Base-by-base conservation (phyloP, 2,113 vertebrate species). In the Ursus arctos region DNA sequence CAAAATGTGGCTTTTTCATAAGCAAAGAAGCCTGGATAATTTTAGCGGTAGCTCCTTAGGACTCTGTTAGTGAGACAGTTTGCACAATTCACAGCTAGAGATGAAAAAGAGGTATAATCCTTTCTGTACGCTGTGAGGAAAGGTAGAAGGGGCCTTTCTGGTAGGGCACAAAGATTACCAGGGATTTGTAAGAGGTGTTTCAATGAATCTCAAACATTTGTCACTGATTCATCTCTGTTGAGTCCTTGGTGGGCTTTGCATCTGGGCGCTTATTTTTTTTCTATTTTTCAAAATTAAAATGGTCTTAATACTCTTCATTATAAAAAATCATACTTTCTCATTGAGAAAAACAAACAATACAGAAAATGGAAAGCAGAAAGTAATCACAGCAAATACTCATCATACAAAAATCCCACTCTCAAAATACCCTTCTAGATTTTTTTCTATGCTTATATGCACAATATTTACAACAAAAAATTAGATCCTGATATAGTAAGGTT, bases 271-370 rank as follows among this genome's bases (percentile, higher is more conserved):
- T 43, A 57, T 51, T 81, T 72, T 84, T 43, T 47, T 82, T 74
- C 81, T 91, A 3, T 79, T 92, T 92, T 92, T 87, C 69, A 95
- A 80, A 95, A 83, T 36, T 76, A 40, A 96, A 96, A 61, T 92
- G 7, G 5, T 71, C 92, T 81, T 79, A 26, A 67, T 82, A 49
- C 2, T 79, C 57, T 88, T 92, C 81, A 22, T 91, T 53, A 67
- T 43, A 36, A 94, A 81, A 81, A 85, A 51, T 49, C 24, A 28
- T 81, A 40, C 51, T 80, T 96, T 67, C 53, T 93, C 28, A 49
- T 36, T 89, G 61, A 92, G 47, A 89, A 74, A 57, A 80, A 88
- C 24, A 57, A 80, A 88, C 24, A 84, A 53, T 65, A 61, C 7
- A 93, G 76, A 88, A 76, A 74, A 80, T 12, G 81, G 36, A 89